Evolutionary conservation across 2,113 vertebrate genomes (phyloP).

Genomic region (Hypanus sabinus): DNA sequence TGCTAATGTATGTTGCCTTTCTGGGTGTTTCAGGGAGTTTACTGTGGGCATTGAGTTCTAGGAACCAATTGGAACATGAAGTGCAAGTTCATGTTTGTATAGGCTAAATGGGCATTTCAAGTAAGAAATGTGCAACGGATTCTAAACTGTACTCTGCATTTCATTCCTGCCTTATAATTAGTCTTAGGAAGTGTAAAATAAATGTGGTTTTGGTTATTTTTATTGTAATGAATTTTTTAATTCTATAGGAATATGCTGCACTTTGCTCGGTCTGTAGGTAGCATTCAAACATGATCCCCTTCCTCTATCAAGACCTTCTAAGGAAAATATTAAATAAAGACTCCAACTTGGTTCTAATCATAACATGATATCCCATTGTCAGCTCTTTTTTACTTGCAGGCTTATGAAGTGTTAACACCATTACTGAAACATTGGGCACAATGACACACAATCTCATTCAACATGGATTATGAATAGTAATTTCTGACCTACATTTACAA

Average conservation of each 20-base stretch:
- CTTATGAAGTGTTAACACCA: neutral
- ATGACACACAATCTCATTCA: neutral
- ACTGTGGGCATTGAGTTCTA: neutral
- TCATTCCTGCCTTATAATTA: neutral
- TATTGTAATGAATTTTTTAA: neutral
- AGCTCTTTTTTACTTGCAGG: neutral
- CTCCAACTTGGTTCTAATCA: neutral
- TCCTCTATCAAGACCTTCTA: neutral
- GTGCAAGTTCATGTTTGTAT: neutral
- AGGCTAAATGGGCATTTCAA: neutral
- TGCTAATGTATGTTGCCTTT: conserved; percentile 36
- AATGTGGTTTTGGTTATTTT: neutral
- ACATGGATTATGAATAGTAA: neutral
- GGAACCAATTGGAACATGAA: neutral
- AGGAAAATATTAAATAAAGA: neutral
- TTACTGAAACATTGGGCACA: neutral
- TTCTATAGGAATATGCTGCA: neutral
- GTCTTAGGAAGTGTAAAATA: neutral
- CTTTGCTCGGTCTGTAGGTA: neutral
- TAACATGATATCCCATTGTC: neutral
- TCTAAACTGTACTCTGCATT: neutral
- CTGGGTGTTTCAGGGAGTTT: conserved; percentile 7
- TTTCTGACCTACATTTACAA: neutral
- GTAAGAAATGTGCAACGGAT: neutral
- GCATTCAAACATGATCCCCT: neutral